Evolutionary conservation across 2,888 invertebrate species (phyloP), one percentile per base, ranked within the genome.

Genomic region (Pollenia angustigena): DNA sequence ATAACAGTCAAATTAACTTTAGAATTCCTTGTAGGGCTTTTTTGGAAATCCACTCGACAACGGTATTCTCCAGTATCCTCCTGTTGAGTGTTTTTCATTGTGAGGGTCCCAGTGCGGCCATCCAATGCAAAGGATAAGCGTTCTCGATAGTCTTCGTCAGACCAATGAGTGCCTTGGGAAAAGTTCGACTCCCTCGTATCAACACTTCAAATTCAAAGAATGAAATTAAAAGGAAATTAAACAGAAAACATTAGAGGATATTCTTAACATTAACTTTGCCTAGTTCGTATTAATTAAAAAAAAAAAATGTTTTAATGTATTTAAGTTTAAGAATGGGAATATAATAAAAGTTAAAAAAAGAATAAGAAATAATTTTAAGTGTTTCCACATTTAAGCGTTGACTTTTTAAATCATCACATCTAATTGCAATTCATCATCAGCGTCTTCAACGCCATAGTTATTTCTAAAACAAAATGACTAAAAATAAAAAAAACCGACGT

Each of bases 1-100:
- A 98, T 97, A 90, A 98, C 96, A 89, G 97, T 97, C 90, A 98
- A 95, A 94, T 97, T 97, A 93, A 98, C 97, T 94, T 96, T 96
- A 90, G 97, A 95, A 93, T 98, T 97, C 90, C 97, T 95, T 2
- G 98, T 98, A 0, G 97, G 98, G 12, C 97, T 97, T 92, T 97
- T 96, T 92, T 96, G 96, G 94, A 98, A 98, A 94, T 98, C 98
- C 8, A 98, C 97, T 85, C 98, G 94, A 94, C 98, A 98, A 87
- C 97, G 95, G 94, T 98, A 98, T 87, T 97, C 94, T 14, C 97
- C 98, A 1, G 96, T 96, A 91, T 98, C 98, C 58, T 94, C 94
- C 87, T 96, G 96, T 78, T 95, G 94, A 74, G 97, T 96, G 90
- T 95, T 95, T 92, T 97, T 96, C 84, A 97, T 94, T 89, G 96